Evolutionary conservation across 2,797 vertebrate genomes (phyloP).

Genomic region (Threskiornis aethiopicus): DNA sequence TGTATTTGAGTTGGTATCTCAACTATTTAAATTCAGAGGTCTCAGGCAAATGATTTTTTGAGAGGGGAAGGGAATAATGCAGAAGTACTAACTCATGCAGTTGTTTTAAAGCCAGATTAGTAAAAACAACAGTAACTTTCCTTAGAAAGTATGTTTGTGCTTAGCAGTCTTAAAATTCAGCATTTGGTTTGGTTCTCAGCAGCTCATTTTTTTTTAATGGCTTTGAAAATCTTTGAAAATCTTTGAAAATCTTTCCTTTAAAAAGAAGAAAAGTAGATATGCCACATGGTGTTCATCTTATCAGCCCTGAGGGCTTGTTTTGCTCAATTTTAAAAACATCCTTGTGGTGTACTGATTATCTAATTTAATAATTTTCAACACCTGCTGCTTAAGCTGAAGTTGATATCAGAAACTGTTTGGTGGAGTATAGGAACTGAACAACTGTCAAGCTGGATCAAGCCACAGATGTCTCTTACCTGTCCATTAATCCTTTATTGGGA

Average conservation of each 20-base stretch:
- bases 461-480: neutral
- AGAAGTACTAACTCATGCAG: neutral
- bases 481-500: neutral
- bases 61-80: neutral
- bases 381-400: neutral
- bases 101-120: neutral
- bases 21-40: neutral
- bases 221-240: too few relatives aligned
- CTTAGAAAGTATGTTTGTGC: neutral
- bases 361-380: neutral
- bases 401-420: neutral
- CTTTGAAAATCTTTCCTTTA: neutral
- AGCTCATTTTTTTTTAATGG: neutral
- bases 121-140: too few relatives aligned
- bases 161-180: neutral
- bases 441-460: neutral
- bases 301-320: neutral
- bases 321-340: neutral
- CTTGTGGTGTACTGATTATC: neutral
- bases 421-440: neutral
- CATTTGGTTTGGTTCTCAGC: neutral
- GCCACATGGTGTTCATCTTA: neutral
- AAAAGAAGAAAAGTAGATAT: neutral
- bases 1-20: neutral
- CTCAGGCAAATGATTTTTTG: neutral